Conservation (phyloP, 2,113 vertebrate species). For the Petrocephalus microphthalmus region DNA sequence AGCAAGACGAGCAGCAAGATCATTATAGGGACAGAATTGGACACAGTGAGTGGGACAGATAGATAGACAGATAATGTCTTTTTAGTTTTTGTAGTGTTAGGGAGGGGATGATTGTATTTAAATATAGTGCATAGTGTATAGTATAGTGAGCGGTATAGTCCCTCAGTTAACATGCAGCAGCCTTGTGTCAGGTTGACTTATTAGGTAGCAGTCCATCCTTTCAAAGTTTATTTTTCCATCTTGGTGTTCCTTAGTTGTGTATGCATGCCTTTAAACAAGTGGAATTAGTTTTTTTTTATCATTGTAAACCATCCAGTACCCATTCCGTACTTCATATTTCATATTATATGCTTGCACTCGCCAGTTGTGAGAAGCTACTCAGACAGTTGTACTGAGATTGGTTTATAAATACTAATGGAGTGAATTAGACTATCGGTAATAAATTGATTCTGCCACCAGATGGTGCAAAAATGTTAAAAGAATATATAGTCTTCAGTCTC, state of each 20-base stretch:
- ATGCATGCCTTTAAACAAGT: background rate
- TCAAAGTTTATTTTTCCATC: too few species aligned
- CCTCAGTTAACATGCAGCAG: too few species aligned
- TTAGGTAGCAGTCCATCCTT: too few species aligned
- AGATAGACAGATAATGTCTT: too few species aligned
- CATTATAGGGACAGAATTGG: background rate
- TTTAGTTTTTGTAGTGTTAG: too few species aligned
- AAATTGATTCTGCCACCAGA: background rate
- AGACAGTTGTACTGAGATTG: background rate
- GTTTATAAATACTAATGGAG: background rate
- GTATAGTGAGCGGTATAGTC: too few species aligned
- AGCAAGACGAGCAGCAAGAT: background rate
- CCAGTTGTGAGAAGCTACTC: background rate
- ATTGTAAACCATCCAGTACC: background rate
- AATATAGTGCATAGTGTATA: too few species aligned
- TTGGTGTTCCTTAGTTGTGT: background rate
- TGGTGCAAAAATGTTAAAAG: slow-evolving; percentile 6
- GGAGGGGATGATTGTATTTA: too few species aligned
- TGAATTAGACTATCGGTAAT: background rate
- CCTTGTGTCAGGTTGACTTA: too few species aligned
- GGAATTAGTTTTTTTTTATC: background rate
- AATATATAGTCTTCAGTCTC: background rate
- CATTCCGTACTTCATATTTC: too few species aligned
- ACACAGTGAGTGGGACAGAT: background rate
- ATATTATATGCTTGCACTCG: background rate